Evolutionary conservation across 2,888 invertebrate genomes (phyloP).

Genomic region (Luperina nickerlii): DNA sequence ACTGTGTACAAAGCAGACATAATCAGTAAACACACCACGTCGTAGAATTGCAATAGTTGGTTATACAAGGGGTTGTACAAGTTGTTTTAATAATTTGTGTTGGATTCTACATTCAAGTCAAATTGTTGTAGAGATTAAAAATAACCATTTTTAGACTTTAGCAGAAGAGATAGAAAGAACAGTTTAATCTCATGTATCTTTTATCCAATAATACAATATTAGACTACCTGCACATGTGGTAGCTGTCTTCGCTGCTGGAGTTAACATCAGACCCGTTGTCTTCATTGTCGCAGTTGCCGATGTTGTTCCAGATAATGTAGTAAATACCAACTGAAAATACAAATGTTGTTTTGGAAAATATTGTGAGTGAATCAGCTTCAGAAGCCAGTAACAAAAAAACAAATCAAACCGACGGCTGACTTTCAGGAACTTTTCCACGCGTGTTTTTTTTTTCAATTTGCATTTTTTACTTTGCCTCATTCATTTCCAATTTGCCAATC

Average conservation of each 20-base stretch:
- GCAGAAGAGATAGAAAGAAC: background rate
- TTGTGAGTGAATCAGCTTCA: background rate
- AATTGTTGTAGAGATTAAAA: background rate
- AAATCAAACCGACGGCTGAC: background rate
- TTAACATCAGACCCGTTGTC: constrained; percentile 77
- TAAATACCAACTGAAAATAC: constrained; percentile 92
- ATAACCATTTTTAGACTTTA: background rate
- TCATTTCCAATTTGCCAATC: constrained; percentile 33
- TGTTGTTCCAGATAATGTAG: constrained; percentile 94
- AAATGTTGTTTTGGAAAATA: background rate
- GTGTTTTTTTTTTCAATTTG: background rate
- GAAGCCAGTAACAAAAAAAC: background rate
- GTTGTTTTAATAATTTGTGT: background rate
- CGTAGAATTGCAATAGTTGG: background rate
- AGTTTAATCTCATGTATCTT: background rate
- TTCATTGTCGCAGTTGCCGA: constrained; percentile 90
- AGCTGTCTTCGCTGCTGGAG: constrained; percentile 78
- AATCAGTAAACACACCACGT: background rate
- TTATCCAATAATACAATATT: background rate
- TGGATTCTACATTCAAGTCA: background rate
- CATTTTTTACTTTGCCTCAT: constrained; percentile 12
- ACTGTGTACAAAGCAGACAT: background rate
- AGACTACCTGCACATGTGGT: constrained; percentile 81
- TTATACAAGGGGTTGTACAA: background rate
- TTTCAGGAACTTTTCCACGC: background rate